Base-by-base conservation (phyloP, 2,797 vertebrate genomes). In the Thripadectes ignobilis region DNA sequence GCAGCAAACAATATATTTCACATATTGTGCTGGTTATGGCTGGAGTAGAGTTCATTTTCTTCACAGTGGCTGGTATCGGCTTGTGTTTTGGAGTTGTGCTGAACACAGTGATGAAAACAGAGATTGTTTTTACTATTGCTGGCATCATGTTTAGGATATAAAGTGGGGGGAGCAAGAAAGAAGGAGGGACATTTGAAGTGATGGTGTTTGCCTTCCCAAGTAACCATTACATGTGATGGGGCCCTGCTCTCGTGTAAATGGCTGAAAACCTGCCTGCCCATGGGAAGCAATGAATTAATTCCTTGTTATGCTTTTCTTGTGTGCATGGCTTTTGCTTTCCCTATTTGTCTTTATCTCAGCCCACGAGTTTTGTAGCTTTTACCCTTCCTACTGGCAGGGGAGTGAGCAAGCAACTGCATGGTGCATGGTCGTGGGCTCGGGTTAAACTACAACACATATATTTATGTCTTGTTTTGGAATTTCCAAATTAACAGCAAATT, bases 381-480 rank as follows among this genome's bases (percentile, higher is more conserved):
- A 26, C 22, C 12, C 27, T 62, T 45, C 30, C 32, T 34, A 6
- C 41, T 23, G 15, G 5, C 36, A 5, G 9, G 32, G 34, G 57
- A 68, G 10, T 24, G 41, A 55, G 26, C 0, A 1, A 68, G 26
- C 1, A 1, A 26, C 26, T 74, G 14, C 3, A 2, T 29, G 26
- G 34, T 10, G 26, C 18, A 54, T 81, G 21, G 8, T 22, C 61
- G 7, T 12, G 41, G 55, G 6, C 32, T 75, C 27, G 18, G 13
- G 10, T 36, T 41, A 55, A 68, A 68, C 29, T 10, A 32, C 17
- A 36, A 19, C 9, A 22, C 22, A 20, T 46, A 10, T 11, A 7
- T 26, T 18, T 66, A 67, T 77, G 74, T 91, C 14, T 71, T 87
- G 59, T 29, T 84, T 86, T 86, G 30, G 8, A 77, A 66, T 67